Percentiles rank a stretch among this genome's conserved stretches.
These are phyloP conservation scores for Cinclus mexicanus DNA, from an alignment of 2,113 vertebrate genomes.

Conservation along the genomic window DNA sequence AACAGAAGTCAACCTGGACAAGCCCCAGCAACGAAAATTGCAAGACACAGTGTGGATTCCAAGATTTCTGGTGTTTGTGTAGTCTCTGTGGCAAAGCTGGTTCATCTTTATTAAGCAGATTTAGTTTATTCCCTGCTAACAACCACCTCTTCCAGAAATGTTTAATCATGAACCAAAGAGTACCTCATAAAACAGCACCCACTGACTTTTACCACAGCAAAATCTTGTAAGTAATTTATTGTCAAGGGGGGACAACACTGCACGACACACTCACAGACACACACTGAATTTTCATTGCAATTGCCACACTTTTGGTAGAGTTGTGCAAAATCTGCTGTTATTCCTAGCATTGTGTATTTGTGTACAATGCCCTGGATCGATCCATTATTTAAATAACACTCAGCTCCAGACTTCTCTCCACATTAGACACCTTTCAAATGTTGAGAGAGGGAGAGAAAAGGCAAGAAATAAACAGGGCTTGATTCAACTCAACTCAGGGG, in stretches of 20 bases:
- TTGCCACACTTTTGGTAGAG: background rate
- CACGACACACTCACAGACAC: background rate
- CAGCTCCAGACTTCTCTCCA: background rate
- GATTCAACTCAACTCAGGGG: background rate
- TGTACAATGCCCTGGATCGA: background rate
- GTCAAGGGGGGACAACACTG: background rate
- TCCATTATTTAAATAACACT: background rate
- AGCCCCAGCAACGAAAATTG: background rate
- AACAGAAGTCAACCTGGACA: background rate
- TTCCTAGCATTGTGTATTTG: background rate
- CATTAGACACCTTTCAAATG: background rate
- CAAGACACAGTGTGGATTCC: rapidly evolving
- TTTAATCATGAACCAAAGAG: background rate
- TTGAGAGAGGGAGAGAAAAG: background rate
- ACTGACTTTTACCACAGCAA: background rate
- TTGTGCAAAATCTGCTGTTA: background rate
- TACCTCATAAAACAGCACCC: background rate
- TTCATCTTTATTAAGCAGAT: background rate
- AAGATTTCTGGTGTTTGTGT: background rate
- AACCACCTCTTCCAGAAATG: background rate
- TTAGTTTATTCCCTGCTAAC: background rate
- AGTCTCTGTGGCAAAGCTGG: background rate
- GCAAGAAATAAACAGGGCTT: background rate
- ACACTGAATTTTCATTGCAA: background rate
- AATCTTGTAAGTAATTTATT: background rate